Base-by-base conservation (phyloP, 2,113 vertebrate species). In the Grammomys surdaster region DNA sequence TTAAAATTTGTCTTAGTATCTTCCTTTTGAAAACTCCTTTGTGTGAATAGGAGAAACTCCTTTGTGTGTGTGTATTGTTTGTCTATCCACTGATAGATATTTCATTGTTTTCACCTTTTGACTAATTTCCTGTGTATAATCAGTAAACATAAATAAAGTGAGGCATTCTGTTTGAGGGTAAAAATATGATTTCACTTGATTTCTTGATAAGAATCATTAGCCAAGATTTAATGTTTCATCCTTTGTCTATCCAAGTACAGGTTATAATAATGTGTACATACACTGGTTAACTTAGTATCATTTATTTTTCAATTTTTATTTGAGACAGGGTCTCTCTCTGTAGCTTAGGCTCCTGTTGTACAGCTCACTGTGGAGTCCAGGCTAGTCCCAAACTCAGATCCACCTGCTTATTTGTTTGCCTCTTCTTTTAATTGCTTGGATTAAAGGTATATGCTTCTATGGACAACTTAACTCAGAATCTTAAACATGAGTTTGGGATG, bases 71-170 rank as follows among this genome's bases (percentile, higher is more conserved):
- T 77, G 20, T 70, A 19, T n/a, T 75, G 46, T 48, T 78, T 78
- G 76, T 46, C 43, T 13, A 43, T 31, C 75, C 26, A 77, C 76
- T 78, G 28, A 33, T 51, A 78, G 46, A 19, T 78, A 77, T 16
- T 48, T 46, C 3, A 80, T 54, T 54, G 77, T 54, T 36, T 36
- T 80, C 17, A 80, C 77, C 77, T 36, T 36, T 80, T 51, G 48
- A 33, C 48, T 78, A 54, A 3, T 78, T 73, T 88, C 95, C 77
- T 95, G 91, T 92, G 90, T 95, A 88, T 75, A 88, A 94, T 92
- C 78, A 94, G 73, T 95, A 98, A 96, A 94, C 84, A 95, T 76
- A 31, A 96, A 95, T 93, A 93, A 95, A 91, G 10, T 94, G 3
- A 93, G 10, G 56, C 92, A 91, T 5, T 91, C 77, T 97, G 81